phyloP scores from a whole-genome alignment of 30 jellyfish, hydroid and myxozoan genomes.

The Phacellophora camtschatica region DNA sequence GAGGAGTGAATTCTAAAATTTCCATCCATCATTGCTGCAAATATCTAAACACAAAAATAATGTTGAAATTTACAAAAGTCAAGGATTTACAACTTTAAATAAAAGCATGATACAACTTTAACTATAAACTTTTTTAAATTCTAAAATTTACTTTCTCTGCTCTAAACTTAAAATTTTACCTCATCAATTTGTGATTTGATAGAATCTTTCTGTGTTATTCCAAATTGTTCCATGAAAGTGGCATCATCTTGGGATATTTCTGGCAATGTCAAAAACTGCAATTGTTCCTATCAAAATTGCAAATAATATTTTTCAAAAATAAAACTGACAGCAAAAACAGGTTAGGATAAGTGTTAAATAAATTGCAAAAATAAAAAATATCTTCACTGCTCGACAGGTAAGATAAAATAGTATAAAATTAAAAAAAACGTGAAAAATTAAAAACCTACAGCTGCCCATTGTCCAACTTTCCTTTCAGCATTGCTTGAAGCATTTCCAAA shows the following conservation, averaged over 20 bases:
- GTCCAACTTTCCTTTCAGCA: conserved; percentile 7
- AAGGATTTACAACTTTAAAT: too few species aligned
- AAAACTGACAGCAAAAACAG: background rate
- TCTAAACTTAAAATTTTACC: too few species aligned
- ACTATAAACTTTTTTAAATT: too few species aligned
- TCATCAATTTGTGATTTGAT: conserved; percentile 17
- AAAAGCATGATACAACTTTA: background rate
- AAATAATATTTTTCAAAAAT: background rate
- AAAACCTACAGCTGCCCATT: conserved; percentile 47
- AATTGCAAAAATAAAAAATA: background rate
- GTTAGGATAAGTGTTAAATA: background rate
- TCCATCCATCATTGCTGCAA: too few species aligned
- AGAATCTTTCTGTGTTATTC: conserved; percentile 11
- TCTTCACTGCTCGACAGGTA: background rate
- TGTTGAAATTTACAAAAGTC: too few species aligned
- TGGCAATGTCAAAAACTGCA: conserved; percentile 7
- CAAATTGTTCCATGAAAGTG: conserved; percentile 9
- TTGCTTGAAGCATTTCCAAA: background rate
- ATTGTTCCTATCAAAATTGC: conserved; percentile 10
- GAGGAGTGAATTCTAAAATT: too few species aligned
- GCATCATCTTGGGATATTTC: conserved; percentile 6
- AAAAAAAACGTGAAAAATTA: background rate
- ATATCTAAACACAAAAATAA: too few species aligned
- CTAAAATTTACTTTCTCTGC: too few species aligned
- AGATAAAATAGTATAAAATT: background rate